A percentile compares a stretch with the other conserved stretches of the same genome.
phyloP scores from a whole-genome alignment of 2,888 invertebrate species.

The Syrphus vitripennis region DNA sequence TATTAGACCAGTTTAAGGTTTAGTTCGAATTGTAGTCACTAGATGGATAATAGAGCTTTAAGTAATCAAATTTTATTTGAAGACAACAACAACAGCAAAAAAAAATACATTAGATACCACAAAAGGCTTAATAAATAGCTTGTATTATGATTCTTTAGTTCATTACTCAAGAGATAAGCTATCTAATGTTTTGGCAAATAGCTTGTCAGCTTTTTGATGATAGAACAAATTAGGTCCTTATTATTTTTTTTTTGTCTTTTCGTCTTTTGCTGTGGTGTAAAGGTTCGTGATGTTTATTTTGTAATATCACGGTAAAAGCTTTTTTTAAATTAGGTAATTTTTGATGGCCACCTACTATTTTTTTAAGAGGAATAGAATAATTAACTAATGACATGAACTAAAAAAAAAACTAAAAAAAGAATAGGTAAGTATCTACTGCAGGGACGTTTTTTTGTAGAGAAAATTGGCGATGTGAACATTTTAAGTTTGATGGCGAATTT shows the following conservation, averaged over 20 bases:
- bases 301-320: neutral
- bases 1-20: conserved; percentile 20
- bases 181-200: conserved; percentile 49
- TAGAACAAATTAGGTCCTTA: neutral
- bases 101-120: neutral
- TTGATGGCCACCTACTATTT: neutral
- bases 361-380: neutral
- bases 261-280: no score
- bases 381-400: no score
- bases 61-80: neutral
- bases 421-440: no score
- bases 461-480: no score
- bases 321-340: neutral
- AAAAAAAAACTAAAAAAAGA: no score
- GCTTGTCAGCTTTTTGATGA: conserved; percentile 18
- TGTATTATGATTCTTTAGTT: conserved; percentile 14
- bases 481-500: no score
- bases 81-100: no score
- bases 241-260: neutral
- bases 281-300: neutral
- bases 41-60: conserved; percentile 35
- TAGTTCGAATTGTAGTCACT: conserved; percentile 17
- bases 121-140: conserved; percentile 14
- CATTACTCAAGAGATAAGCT: conserved; percentile 51
- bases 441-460: no score